These are phyloP conservation scores for Equus przewalskii DNA, from an alignment of 2,113 vertebrate genomes.

Conservation along the genomic window DNA sequence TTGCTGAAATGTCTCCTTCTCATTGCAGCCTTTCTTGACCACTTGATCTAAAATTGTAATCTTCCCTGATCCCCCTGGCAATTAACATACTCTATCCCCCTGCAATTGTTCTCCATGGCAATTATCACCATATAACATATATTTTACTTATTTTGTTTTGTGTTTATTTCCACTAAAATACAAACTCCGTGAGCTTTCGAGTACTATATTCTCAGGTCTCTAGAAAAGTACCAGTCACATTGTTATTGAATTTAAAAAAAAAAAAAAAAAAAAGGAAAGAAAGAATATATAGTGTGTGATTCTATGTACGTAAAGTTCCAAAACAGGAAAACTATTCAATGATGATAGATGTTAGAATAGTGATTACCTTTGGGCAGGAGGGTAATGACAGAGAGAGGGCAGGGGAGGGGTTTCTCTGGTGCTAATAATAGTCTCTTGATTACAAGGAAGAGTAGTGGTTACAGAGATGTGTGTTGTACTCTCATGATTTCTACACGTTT, in stretches of 20 bases:
- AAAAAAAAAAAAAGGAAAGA: not conserved
- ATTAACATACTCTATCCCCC: not conserved
- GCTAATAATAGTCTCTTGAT: not conserved
- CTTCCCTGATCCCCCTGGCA: not conserved
- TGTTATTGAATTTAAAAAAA: not conserved
- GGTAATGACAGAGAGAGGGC: not conserved
- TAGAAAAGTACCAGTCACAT: not conserved
- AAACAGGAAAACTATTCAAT: not conserved
- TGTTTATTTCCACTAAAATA: slow-evolving; percentile 45
- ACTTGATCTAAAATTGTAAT: slow-evolving; percentile 16
- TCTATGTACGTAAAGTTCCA: not conserved
- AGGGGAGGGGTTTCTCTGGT: not conserved
- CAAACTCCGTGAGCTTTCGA: not conserved
- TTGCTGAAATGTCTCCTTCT: not conserved
- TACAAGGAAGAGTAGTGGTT: not conserved
- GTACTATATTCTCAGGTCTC: not conserved
- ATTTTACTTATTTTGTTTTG: slow-evolving; percentile 31
- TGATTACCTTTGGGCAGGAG: not conserved
- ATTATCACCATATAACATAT: not conserved
- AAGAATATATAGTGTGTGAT: not conserved
- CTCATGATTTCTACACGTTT: not conserved
- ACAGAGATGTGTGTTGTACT: not conserved
- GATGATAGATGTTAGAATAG: not conserved
- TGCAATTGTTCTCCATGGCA: not conserved
- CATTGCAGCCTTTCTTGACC: not conserved